phyloP scores from a whole-genome alignment of 2,888 invertebrate species.

The Ariolimax columbianus region DNA sequence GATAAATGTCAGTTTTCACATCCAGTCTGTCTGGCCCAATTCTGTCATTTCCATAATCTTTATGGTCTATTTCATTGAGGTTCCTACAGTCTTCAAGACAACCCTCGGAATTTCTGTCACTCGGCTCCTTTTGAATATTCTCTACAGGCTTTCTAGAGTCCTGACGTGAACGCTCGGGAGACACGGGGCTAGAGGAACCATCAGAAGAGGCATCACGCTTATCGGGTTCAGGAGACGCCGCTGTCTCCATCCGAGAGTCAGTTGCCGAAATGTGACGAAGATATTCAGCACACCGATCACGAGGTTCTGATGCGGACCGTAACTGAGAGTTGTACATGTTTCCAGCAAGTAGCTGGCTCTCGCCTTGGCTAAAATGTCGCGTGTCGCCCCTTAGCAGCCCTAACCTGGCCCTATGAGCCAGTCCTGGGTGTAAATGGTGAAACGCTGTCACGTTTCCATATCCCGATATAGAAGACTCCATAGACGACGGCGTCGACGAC shows the following conservation, averaged over 20 bases:
- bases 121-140: background rate
- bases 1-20: background rate
- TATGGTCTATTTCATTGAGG: background rate
- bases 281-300: slow-evolving; percentile 24
- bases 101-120: background rate
- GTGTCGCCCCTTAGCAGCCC: slow-evolving; percentile 6
- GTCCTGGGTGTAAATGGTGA: slow-evolving; percentile 10
- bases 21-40: background rate
- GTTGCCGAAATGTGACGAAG: slow-evolving; percentile 31
- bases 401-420: slow-evolving; percentile 1
- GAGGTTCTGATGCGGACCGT: background rate
- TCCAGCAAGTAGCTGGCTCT: background rate
- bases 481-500: slow-evolving; percentile 35
- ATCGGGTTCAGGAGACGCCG: background rate
- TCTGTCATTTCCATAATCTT: background rate
- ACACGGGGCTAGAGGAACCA: background rate
- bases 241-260: background rate
- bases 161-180: background rate
- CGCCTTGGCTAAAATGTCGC: background rate
- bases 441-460: slow-evolving; percentile 26
- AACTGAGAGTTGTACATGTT: slow-evolving; percentile 1
- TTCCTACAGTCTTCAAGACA: background rate
- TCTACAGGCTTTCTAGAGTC: background rate
- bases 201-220: background rate
- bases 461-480: background rate